Evolutionary conservation across 2,113 vertebrate species (phyloP), one percentile per base, ranked within the genome.

Genomic region (Halichoeres trimaculatus): DNA sequence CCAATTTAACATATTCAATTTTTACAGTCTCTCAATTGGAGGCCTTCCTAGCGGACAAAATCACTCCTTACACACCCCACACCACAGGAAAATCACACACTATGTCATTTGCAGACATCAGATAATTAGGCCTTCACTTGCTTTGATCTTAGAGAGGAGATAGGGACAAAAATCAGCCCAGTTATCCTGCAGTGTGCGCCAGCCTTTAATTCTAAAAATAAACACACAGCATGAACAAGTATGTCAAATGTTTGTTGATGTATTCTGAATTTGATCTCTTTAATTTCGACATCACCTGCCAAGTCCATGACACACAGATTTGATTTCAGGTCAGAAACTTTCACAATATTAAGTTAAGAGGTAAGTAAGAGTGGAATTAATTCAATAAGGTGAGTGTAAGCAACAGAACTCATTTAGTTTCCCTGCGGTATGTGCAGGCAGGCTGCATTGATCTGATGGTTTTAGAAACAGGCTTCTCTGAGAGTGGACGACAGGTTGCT

Each of bases 131-230:
- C n/a, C n/a, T n/a, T n/a, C n/a, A n/a, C n/a, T n/a, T n/a, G n/a
- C n/a, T n/a, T n/a, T n/a, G n/a, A n/a, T n/a, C n/a, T n/a, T n/a
- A n/a, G n/a, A n/a, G n/a, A n/a, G n/a, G n/a, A n/a, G n/a, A n/a
- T n/a, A n/a, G n/a, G n/a, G n/a, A n/a, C n/a, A n/a, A n/a, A n/a
- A n/a, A n/a, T n/a, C n/a, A n/a, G n/a, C n/a, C n/a, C n/a, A n/a
- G n/a, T n/a, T n/a, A n/a, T n/a, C n/a, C n/a, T n/a, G n/a, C n/a
- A n/a, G n/a, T n/a, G n/a, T n/a, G n/a, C n/a, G n/a, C n/a, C n/a
- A n/a, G n/a, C n/a, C n/a, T n/a, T n/a, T n/a, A n/a, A 35, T 3
- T 55, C 43, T 55, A 59, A 68, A 73, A 64, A 57, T 58, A 72
- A 73, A 53, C 13, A 36, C 47, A 53, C 20, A 65, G 34, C 51